Evolutionary conservation across 1,140 invertebrate genomes (phyloP), one percentile per base, ranked within the genome.

Genomic region (Amphibalanus amphitrite): DNA sequence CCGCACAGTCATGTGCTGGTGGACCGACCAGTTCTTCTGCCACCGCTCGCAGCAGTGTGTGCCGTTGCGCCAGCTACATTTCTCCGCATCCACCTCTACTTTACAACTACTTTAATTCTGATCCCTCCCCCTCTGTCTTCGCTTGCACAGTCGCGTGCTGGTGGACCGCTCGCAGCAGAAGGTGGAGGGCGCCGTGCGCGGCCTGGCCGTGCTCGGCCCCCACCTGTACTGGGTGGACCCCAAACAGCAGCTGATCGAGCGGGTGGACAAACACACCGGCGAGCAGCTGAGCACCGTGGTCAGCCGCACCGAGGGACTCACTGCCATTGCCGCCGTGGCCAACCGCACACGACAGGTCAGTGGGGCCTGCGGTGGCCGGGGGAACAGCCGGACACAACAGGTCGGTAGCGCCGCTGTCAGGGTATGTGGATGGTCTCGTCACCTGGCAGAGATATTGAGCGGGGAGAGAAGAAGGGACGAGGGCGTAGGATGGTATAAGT

Each of bases 171-270:
- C 72, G 20, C 67, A 70, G 15, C 75, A 78, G 0, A 78, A 84
- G 33, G 83, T 86, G 70, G 3, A 65, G 6, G 65, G 65, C 17
- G n/a, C 4, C 3, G 65, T 67, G 82, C 84, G 1, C 81, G 84
- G 72, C 26, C 59, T 93, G 69, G 84, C 87, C 0, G 85, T 89
- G 10, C 80, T 87, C 68, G 85, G 84, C 67, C 84, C 88, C 69
- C 86, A 87, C 77, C 81, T 95, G 28, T 95, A 94, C 80, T 92
- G 92, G 87, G 85, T 88, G 70, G 91, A 94, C 77, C 87, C 86
- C 76, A 89, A 89, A 69, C 84, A 81, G 13, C 80, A 85, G 65
- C 79, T 81, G 1, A 80, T 91, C 1, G 87, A 86, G 74, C 77
- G 87, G 64, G 83, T 86, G 0, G 82, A 89, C 74, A 89, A 89